These are phyloP conservation scores for Saimiri boliviensis DNA, from an alignment of 2,113 vertebrate species.

Conservation along the genomic window DNA sequence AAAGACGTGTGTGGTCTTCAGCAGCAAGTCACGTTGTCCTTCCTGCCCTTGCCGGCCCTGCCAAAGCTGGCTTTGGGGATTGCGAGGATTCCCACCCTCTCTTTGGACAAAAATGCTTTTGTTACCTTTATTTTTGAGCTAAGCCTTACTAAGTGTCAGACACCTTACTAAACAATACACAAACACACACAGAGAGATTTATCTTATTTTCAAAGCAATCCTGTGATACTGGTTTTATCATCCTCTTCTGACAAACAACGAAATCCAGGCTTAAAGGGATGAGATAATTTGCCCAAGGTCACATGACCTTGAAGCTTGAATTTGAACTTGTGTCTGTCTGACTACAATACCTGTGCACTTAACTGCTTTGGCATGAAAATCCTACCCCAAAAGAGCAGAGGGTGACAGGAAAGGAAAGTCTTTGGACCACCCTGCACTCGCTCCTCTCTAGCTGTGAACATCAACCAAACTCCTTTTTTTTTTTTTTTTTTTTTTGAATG, in stretches of 20 bases:
- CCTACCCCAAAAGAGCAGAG: not conserved
- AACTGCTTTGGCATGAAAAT: not conserved
- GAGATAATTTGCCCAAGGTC: not conserved
- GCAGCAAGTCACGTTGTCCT: not conserved
- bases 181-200: not conserved
- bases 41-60: not conserved
- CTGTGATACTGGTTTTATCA: not conserved
- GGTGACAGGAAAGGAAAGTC: not conserved
- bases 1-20: not conserved
- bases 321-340: not conserved
- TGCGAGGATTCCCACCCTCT: too few relatives aligned
- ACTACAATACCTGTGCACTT: not conserved
- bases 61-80: not conserved
- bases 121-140: not conserved
- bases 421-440: not conserved
- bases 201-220: not conserved
- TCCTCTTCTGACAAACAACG: not conserved
- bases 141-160: not conserved
- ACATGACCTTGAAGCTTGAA: not conserved
- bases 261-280: not conserved
- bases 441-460: not conserved
- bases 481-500: too few relatives aligned
- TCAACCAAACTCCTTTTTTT: not conserved
- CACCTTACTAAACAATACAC: rapidly evolving
- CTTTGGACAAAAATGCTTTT: not conserved